Evolutionary conservation across 1,140 invertebrate species (phyloP).

Genomic region (Drosophila sproati): DNA sequence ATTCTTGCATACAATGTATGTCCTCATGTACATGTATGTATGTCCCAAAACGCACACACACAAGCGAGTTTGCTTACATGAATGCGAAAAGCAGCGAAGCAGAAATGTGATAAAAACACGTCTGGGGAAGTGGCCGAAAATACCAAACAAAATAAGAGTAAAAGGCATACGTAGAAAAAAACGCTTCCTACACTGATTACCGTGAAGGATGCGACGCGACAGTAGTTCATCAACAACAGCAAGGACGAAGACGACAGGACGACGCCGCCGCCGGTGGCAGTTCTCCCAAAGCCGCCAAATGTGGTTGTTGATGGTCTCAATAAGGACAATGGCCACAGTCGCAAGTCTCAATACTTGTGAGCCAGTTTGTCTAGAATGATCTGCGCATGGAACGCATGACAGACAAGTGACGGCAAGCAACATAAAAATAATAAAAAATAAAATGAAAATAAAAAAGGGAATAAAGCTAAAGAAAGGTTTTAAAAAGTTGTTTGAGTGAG

Average conservation of each 20-base stretch:
- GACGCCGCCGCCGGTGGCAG: constrained; percentile 29
- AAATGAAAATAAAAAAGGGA: not conserved
- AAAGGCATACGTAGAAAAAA: constrained; percentile 49
- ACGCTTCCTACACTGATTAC: constrained; percentile 72
- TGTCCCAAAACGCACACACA: not conserved
- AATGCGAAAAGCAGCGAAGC: constrained; percentile 41
- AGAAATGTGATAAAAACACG: constrained; percentile 71
- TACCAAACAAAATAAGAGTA: constrained; percentile 21
- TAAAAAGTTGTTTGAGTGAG: not conserved
- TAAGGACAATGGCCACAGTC: constrained; percentile 39
- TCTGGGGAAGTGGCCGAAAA: constrained; percentile 30
- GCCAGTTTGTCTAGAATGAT: too few species aligned
- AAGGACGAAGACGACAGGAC: constrained; percentile 33
- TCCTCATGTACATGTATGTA: not conserved
- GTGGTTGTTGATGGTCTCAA: constrained; percentile 43
- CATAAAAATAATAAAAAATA: constrained; percentile 5
- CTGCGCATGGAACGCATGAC: not conserved
- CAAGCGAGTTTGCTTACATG: constrained; percentile 26
- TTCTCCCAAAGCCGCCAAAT: constrained; percentile 52
- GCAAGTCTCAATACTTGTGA: constrained; percentile 2
- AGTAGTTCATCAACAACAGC: constrained; percentile 61
- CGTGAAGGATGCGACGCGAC: constrained; percentile 48
- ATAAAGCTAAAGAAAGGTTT: not conserved
- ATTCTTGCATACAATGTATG: constrained; percentile 1
- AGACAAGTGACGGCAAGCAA: not conserved